Percentiles rank a stretch among this genome's conserved stretches.
phyloP scores from a whole-genome alignment of 2,797 vertebrate genomes.

The Artibeus jamaicensis region DNA sequence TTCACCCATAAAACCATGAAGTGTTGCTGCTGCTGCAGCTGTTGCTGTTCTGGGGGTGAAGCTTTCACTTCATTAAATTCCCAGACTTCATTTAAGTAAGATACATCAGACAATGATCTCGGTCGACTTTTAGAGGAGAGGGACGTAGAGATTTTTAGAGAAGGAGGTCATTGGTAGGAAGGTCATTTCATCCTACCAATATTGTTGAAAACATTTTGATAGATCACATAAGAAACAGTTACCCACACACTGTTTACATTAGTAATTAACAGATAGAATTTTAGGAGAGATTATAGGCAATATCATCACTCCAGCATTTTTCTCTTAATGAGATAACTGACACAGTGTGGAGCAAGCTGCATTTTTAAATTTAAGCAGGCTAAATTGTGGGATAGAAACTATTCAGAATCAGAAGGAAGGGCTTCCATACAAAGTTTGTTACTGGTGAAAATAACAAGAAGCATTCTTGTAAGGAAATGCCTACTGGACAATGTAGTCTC shows the following conservation, averaged over 20 bases:
- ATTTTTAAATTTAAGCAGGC: background rate
- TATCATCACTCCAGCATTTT: background rate
- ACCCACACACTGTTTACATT: background rate
- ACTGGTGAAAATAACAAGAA: background rate
- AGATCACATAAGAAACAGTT: background rate
- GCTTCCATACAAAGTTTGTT: conserved; percentile 32
- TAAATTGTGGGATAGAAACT: background rate
- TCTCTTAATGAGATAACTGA: background rate
- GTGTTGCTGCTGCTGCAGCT: background rate
- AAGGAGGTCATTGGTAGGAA: background rate
- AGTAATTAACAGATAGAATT: conserved; percentile 20
- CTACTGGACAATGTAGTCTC: background rate
- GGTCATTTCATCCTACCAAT: background rate
- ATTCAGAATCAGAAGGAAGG: background rate
- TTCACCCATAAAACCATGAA: background rate
- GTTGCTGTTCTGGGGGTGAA: background rate
- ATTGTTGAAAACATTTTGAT: conserved; percentile 9
- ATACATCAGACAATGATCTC: background rate
- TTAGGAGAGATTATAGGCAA: background rate
- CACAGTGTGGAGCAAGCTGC: background rate
- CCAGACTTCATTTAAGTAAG: background rate
- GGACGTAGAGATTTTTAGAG: background rate
- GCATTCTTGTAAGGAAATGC: background rate
- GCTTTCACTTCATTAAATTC: background rate
- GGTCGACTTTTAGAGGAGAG: background rate